Base-by-base conservation (phyloP, 2,797 vertebrate genomes). In the Hapalemur alaotrensis region DNA sequence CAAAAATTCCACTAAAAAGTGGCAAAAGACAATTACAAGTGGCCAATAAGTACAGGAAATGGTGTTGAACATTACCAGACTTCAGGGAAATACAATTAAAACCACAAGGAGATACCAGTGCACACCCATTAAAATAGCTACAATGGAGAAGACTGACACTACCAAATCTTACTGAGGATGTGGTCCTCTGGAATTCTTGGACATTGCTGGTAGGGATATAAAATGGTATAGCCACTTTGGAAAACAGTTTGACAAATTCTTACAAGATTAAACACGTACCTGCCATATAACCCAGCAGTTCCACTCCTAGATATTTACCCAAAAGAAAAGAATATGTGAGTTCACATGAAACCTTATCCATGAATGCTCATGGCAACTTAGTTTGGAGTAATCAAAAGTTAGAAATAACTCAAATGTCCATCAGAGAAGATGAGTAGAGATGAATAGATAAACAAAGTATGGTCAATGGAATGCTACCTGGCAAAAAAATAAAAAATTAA, bases 121-220 rank as follows among this genome's bases (percentile, higher is more conserved):
- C 50, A 59, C 2, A 32, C 12, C 28, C 81, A 43, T 23, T 35
- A 54, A n/a, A 73, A 23, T 7, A 69, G 9, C 41, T 59, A 13
- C 18, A 54, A 14, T 11, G 11, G 17, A 9, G 13, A 54, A 15
- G 22, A 8, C 0, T 3, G 23, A 11, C 3, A 28, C 1, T 50
- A 9, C 69, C 61, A 35, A 3, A 18, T n/a, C 63, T 50, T 67
- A n/a, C 5, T 3, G 38, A 43, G 41, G 43, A n/a, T 28, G 4
- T 38, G 23, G 22, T 25, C 63, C 4, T 76, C 59, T 76, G n/a
- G 50, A 46, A 20, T 22, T 15, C 7, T 54, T 63, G 15, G 17
- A 10, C 32, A 1, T 46, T 20, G 14, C 59, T 14, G 1, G 30
- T 43, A 14, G 52, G 15, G 52, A 2, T 59, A 5, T 59, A 57